Evolutionary conservation across 1,140 invertebrate genomes (phyloP).

Genomic region (Oryctes rhinoceros): DNA sequence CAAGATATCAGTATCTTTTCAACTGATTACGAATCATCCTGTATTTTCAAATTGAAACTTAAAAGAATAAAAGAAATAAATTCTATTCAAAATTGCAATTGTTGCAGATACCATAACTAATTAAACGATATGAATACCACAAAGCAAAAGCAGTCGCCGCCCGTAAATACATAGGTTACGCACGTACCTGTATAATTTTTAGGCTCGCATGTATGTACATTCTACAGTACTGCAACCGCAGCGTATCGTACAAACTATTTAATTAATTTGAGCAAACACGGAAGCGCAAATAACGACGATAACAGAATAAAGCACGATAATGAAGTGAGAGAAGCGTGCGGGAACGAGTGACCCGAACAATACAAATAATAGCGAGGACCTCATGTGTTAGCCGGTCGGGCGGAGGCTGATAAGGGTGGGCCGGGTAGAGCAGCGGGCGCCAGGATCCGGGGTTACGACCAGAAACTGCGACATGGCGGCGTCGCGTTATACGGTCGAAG

Average conservation of each 20-base stretch:
- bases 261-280: slow-evolving; percentile 5
- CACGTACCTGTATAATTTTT: neutral
- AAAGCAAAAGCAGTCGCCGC: too few species aligned
- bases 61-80: too few species aligned
- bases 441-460: slow-evolving; percentile 2
- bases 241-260: neutral
- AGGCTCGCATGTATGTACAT: neutral
- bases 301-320: slow-evolving; percentile 27
- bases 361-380: slow-evolving; percentile 23
- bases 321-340: slow-evolving; percentile 21
- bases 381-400: neutral
- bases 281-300: slow-evolving; percentile 24
- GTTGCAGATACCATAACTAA: too few species aligned
- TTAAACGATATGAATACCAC: too few species aligned
- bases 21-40: too few species aligned
- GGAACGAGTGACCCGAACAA: neutral
- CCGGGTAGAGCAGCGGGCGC: neutral
- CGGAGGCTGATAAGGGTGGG: neutral
- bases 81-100: too few species aligned
- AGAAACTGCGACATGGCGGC: neutral
- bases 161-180: too few species aligned
- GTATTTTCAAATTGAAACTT: too few species aligned
- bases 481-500: slow-evolving; percentile 15
- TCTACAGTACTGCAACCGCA: neutral
- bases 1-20: too few species aligned